Base-by-base conservation (phyloP, 2,888 invertebrate species). In the Cryptosula pallasiana region DNA sequence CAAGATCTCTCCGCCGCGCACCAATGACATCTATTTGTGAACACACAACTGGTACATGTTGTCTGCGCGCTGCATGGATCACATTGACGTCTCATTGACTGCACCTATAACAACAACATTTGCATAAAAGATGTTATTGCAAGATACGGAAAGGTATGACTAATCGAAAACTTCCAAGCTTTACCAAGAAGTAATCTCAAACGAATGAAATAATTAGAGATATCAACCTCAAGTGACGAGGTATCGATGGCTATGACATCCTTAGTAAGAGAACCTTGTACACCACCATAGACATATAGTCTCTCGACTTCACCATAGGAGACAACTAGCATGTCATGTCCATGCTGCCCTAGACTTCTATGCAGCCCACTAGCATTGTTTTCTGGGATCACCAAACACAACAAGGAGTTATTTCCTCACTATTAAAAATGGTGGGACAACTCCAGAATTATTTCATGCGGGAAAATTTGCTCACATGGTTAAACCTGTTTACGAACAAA, bases 211-310 rank as follows among this genome's bases (percentile, higher is more conserved):
- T 45, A 45, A 20, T 20, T 45, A 45, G 45, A 45, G 20, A 45
- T 13, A 45, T 45, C 45, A 45, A 45, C 45, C 45, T 45, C 9
- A 45, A 45, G 20, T 5, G 45, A 5, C 9, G 45, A 45, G 45
- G 45, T 45, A 45, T 27, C 63, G 2, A 63, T 63, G 27, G 63
- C 27, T 3, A 63, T 63, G 34, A 34, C n/a, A 32, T 63, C 63
- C 13, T 27, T 25, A 27, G 63, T 63, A 27, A 63, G 63, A 25
- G 63, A 63, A 5, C 63, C 63, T 32, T 63, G 63, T 2, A 32
- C 32, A 27, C 63, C 63, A 13, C 63, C 63, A 63, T 63, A 63
- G 63, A 63, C 63, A 63, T 63, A 63, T 27, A 63, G 29, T 9
- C 9, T 29, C 20, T 45, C 45, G 45, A 5, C 20, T 20, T 45